These are phyloP conservation scores for Sarcophaga rosellei DNA, from an alignment of 2,888 invertebrate species.

Conservation along the genomic window DNA sequence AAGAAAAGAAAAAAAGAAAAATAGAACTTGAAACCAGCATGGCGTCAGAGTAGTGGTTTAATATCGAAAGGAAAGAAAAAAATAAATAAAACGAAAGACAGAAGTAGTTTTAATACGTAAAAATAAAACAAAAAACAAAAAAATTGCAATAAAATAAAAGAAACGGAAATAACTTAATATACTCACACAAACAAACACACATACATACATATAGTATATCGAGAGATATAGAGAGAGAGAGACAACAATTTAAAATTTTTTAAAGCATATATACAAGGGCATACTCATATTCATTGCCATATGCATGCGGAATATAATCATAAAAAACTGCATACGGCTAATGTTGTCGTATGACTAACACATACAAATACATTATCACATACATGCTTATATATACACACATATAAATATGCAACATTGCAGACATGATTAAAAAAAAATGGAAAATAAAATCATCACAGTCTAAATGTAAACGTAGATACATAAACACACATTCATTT, in stretches of 20 bases:
- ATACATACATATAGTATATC: background rate
- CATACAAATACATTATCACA: background rate
- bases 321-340: background rate
- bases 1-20: constrained; percentile 1
- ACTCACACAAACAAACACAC: background rate
- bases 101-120: constrained; percentile 34
- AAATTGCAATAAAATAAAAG: background rate
- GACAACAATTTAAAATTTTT: background rate
- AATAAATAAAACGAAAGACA: constrained; percentile 28
- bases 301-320: too few species aligned
- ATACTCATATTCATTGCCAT: background rate
- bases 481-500: too few species aligned
- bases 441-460: too few species aligned
- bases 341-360: background rate
- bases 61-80: constrained; percentile 15
- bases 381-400: background rate
- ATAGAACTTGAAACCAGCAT: constrained; percentile 24
- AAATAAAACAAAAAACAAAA: background rate
- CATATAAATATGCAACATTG: background rate
- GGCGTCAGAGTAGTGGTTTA: constrained; percentile 40
- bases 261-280: background rate
- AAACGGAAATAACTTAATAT: constrained; percentile 10
- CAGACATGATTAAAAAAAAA: too few species aligned
- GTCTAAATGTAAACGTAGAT: too few species aligned
- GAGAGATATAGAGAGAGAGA: too few species aligned